A percentile compares a stretch with the other conserved stretches of the same genome.
Evolutionary conservation across 2,797 vertebrate species (phyloP).

Genomic region (Tiaroga cobitis): DNA sequence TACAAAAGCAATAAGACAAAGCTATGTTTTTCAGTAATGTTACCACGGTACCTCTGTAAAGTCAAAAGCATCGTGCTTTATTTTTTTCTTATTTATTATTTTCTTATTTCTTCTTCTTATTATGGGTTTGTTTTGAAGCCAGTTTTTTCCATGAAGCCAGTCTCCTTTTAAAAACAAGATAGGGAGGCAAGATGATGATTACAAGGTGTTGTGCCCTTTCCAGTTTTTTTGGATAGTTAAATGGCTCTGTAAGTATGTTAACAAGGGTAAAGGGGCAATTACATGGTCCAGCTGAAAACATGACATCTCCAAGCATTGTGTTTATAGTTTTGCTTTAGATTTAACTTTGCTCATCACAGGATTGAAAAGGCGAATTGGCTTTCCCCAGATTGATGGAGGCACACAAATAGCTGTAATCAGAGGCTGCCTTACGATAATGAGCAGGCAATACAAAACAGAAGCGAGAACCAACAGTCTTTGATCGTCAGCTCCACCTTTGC

Average conservation of each 20-base stretch:
- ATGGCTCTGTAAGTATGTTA: background rate
- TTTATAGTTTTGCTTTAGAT: slow-evolving; percentile 18
- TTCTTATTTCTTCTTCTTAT: background rate
- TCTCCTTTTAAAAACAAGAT: background rate
- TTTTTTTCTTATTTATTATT: background rate
- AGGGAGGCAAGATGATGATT: background rate
- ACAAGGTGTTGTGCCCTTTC: background rate
- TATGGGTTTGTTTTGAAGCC: background rate
- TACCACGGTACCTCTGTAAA: too few species aligned
- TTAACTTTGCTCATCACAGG: slow-evolving; percentile 17
- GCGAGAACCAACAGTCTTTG: slow-evolving; percentile 72
- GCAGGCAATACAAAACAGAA: slow-evolving; percentile 76
- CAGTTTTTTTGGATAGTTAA: background rate
- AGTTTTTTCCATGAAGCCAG: background rate
- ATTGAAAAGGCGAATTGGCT: slow-evolving; percentile 7
- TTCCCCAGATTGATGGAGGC: slow-evolving; percentile 70
- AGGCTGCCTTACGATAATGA: slow-evolving; percentile 71
- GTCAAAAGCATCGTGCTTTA: background rate
- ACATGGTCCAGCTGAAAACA: slow-evolving; percentile 9
- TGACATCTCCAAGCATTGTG: background rate
- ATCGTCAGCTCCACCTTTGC: slow-evolving; percentile 73
- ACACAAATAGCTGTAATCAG: slow-evolving; percentile 75
- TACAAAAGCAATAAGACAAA: background rate
- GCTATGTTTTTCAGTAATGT: background rate
- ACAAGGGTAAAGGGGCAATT: slow-evolving; percentile 18